Evolutionary conservation across 2,113 vertebrate genomes (phyloP).

Genomic region (Antennarius striatus): DNA sequence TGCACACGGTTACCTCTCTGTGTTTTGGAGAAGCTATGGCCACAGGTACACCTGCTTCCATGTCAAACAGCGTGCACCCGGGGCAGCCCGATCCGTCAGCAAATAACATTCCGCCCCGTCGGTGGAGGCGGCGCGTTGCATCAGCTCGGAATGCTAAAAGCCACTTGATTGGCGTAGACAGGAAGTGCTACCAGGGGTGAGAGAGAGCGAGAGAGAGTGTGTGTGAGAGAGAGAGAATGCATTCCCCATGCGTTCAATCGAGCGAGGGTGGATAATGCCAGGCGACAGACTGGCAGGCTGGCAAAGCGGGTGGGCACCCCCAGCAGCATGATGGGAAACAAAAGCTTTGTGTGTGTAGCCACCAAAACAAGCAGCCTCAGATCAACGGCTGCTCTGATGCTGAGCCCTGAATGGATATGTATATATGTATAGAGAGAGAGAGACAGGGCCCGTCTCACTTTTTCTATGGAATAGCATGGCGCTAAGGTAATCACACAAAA

Average conservation of each 20-base stretch:
- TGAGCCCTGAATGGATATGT: conserved; percentile 27
- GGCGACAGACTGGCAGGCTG: conserved; percentile 71
- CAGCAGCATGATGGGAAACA: conserved; percentile 69
- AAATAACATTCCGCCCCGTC: conserved; percentile 49
- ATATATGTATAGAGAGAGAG: conserved; percentile 11
- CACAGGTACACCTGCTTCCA: conserved; percentile 59
- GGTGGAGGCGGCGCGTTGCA: conserved; percentile 44
- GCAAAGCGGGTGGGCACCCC: conserved; percentile 68
- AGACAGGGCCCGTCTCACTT: conserved; percentile 15
- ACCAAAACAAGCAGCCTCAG: conserved; percentile 64
- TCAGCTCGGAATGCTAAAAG: conserved; percentile 32
- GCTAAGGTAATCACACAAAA: background rate
- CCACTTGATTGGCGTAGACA: conserved; percentile 56
- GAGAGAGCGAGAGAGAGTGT: conserved; percentile 20
- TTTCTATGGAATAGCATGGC: conserved; percentile 10
- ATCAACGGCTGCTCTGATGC: conserved; percentile 50
- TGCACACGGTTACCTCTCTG: conserved; percentile 32
- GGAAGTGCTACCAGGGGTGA: conserved; percentile 45
- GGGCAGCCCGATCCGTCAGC: conserved; percentile 23
- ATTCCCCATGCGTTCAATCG: conserved; percentile 49
- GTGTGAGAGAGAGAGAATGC: conserved; percentile 33
- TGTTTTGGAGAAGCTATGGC: conserved; percentile 58
- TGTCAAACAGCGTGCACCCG: conserved; percentile 36
- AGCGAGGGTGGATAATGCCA: conserved; percentile 68
- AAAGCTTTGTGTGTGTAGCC: conserved; percentile 67